Percentiles rank a stretch among this genome's conserved stretches.
phyloP scores from a whole-genome alignment of 2,113 vertebrate genomes.

The Chrysemys picta region DNA sequence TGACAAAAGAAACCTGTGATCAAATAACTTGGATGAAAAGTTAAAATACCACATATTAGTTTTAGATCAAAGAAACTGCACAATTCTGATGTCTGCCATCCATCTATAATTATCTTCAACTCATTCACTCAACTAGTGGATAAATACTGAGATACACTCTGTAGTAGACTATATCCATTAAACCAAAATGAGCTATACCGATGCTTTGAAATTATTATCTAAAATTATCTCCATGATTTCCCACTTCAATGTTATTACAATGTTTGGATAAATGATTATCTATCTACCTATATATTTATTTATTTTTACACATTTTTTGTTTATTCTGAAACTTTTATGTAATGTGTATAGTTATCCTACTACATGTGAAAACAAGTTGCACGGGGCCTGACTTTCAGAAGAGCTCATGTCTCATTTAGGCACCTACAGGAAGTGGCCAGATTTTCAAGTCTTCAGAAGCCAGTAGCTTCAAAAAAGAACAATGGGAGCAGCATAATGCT shows the following conservation, averaged over 20 bases:
- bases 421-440: background rate
- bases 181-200: background rate
- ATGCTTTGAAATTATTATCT: background rate
- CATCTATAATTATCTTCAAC: background rate
- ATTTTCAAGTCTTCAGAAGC: background rate
- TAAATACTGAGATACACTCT: background rate
- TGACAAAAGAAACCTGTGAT: background rate
- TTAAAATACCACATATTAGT: background rate
- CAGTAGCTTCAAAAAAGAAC: background rate
- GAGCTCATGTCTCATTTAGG: background rate
- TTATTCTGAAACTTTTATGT: background rate
- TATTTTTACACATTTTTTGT: background rate
- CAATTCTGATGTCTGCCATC: background rate
- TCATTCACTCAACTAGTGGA: background rate
- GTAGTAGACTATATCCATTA: background rate
- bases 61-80: background rate
- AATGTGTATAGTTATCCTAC: background rate
- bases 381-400: background rate
- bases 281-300: background rate
- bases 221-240: background rate
- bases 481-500: background rate
- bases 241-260: background rate
- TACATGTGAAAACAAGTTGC: background rate
- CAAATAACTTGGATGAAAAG: too few relatives aligned
- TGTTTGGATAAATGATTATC: background rate